A percentile compares a stretch with the other conserved stretches of the same genome.
These are phyloP conservation scores for Drosophila borealis DNA, from an alignment of 2,888 invertebrate species.

Conservation along the genomic window DNA sequence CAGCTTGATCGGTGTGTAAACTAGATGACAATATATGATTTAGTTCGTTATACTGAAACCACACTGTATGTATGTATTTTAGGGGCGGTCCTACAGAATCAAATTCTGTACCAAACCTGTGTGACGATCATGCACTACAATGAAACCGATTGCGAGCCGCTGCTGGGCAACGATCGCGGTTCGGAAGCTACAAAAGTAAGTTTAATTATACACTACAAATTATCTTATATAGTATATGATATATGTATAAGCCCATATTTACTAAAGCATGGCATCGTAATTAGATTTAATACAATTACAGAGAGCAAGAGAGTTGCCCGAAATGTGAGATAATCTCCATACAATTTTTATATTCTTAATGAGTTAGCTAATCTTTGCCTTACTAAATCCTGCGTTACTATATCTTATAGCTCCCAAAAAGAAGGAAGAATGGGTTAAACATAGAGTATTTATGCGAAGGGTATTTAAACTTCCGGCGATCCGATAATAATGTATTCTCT, in stretches of 20 bases:
- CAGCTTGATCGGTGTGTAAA: constrained; percentile 79
- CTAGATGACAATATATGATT: background rate
- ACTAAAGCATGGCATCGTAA: background rate
- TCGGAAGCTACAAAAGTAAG: constrained; percentile 86
- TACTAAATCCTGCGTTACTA: no score
- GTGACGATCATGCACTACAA: constrained; percentile 87
- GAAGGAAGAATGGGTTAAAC: no score
- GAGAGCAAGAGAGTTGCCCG: background rate
- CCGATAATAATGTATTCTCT: background rate
- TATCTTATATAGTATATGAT: background rate
- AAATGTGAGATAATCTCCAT: background rate
- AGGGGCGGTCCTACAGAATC: constrained; percentile 87
- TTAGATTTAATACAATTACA: background rate
- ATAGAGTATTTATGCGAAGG: no score
- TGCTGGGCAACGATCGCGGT: constrained; percentile 84
- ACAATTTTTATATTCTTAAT: background rate
- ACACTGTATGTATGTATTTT: constrained; percentile 19
- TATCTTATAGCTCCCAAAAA: no score
- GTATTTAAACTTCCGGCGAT: background rate
- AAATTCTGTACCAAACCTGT: constrained; percentile 90
- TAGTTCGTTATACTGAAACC: background rate
- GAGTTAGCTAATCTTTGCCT: no score
- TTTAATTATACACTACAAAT: constrained; percentile 7
- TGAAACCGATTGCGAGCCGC: constrained; percentile 86
- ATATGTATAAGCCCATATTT: no score